Evolutionary conservation across 1,140 invertebrate species (phyloP).

Genomic region (Drosophila sp.): DNA sequence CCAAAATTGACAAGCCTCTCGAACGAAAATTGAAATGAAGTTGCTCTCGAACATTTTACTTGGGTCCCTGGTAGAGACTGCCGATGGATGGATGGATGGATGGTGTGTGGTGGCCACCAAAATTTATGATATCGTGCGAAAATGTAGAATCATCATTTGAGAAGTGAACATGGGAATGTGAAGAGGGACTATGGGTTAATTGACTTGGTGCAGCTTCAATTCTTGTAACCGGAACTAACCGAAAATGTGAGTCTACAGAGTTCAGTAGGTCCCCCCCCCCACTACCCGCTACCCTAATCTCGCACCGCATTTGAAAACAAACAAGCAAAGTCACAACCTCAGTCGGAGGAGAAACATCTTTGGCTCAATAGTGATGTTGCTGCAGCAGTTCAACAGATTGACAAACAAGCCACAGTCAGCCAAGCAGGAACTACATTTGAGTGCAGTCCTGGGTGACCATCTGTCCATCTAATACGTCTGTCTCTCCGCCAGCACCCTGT

Average conservation of each 20-base stretch:
- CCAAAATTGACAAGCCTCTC: constrained; percentile 58
- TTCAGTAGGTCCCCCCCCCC: neutral
- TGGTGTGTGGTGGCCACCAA: constrained; percentile 21
- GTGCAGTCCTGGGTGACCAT: constrained; percentile 34
- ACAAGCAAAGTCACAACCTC: constrained; percentile 50
- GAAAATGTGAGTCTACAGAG: neutral
- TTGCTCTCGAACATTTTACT: neutral
- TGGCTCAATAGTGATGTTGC: constrained; percentile 36
- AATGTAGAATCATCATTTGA: constrained; percentile 6
- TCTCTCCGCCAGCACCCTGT: neutral
- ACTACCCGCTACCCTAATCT: neutral
- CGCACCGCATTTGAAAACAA: neutral
- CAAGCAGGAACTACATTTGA: constrained; percentile 73
- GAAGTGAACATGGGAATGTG: neutral
- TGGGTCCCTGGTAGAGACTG: too few species aligned
- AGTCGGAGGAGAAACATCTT: constrained; percentile 53
- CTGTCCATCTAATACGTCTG: neutral
- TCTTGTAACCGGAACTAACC: constrained; percentile 6
- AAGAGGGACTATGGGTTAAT: constrained; percentile 48
- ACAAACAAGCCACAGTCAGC: constrained; percentile 77
- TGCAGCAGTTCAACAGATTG: constrained; percentile 68
- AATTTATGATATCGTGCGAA: constrained; percentile 65
- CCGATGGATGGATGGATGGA: too few species aligned
- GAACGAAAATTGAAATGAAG: constrained; percentile 73
- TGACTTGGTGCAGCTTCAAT: constrained; percentile 52